Conservation (phyloP, 2,113 vertebrate genomes). For the Heterotis niloticus region DNA sequence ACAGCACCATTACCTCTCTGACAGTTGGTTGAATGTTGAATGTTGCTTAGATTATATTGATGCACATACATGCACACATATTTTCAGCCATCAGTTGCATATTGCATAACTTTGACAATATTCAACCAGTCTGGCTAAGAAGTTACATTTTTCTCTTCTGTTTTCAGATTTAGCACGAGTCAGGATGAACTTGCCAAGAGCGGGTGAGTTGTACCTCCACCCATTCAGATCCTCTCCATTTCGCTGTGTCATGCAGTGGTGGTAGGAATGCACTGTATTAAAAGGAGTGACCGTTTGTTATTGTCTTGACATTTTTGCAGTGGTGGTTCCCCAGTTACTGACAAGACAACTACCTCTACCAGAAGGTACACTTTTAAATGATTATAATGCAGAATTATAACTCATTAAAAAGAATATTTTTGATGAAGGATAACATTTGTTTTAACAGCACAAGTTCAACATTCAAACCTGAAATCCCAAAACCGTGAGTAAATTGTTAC, state of each 20-base stretch:
- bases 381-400: background rate
- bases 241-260: background rate
- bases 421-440: slow-evolving; percentile 6
- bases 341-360: slow-evolving; percentile 29
- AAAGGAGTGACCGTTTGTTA: background rate
- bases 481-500: slow-evolving; percentile 30
- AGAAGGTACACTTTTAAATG: slow-evolving; percentile 38
- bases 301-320: slow-evolving; percentile 25
- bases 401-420: background rate
- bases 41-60: too few species aligned
- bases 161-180: slow-evolving; percentile 51
- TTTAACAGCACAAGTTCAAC: slow-evolving; percentile 31
- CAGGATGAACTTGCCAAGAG: slow-evolving; percentile 40
- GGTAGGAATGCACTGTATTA: background rate
- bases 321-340: slow-evolving; percentile 28
- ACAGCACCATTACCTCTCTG: too few species aligned
- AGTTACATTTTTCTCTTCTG: slow-evolving; percentile 23
- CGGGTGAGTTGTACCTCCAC: slow-evolving; percentile 43
- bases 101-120: too few species aligned
- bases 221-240: background rate
- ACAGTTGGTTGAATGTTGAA: too few species aligned
- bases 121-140: background rate
- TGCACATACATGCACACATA: too few species aligned
- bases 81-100: too few species aligned
- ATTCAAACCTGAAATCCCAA: slow-evolving; percentile 30